phyloP scores from a whole-genome alignment of 2,113 vertebrate species.

The Erythrolamprus reginae region DNA sequence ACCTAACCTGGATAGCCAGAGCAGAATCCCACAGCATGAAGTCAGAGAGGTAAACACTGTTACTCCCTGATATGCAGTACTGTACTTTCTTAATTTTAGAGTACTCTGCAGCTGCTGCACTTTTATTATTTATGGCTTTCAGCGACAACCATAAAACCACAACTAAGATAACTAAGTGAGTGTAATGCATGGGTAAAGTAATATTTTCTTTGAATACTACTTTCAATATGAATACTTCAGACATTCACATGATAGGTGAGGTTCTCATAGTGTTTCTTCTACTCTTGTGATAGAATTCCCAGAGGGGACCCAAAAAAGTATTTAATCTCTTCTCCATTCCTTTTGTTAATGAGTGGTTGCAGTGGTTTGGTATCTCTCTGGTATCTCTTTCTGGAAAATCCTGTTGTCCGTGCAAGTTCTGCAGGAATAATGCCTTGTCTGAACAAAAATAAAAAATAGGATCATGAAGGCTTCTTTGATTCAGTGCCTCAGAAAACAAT shows the following conservation, averaged over 20 bases:
- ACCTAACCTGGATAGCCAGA: neutral
- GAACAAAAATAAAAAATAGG: neutral
- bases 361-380: neutral
- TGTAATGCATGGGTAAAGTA: neutral
- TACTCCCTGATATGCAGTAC: neutral
- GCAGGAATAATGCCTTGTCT: neutral
- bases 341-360: neutral
- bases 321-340: neutral
- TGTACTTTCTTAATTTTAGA: neutral
- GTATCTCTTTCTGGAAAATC: neutral
- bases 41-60: neutral
- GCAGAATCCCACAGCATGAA: neutral
- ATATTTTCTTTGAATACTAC: neutral
- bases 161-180: neutral
- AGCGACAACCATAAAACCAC: neutral
- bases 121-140: neutral
- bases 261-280: neutral
- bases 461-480: neutral
- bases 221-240: neutral
- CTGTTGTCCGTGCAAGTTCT: slow-evolving; percentile 42
- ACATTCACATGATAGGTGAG: neutral
- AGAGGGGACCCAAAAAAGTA: neutral
- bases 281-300: neutral
- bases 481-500: slow-evolving; percentile 4
- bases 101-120: neutral